phyloP scores from a whole-genome alignment of 35 echinoderm and acorn worm species.

The Ptychodera flava region DNA sequence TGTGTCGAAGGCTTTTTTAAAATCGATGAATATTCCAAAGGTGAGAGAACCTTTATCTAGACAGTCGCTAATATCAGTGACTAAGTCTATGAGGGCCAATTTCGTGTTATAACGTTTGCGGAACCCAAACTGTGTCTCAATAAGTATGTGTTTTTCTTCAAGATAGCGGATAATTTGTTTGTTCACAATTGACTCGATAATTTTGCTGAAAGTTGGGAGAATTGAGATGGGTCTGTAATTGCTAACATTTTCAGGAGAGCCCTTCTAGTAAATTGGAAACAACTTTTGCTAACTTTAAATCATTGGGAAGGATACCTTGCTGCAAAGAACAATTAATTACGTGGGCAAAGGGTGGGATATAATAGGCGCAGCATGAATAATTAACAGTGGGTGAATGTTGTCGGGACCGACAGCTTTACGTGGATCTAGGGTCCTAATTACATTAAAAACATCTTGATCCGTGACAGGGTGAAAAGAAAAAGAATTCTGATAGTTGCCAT shows the following conservation, averaged over 20 bases:
- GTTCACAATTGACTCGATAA: neutral
- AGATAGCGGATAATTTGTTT: neutral
- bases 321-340: conserved; percentile 30
- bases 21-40: too few species aligned
- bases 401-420: conserved; percentile 19
- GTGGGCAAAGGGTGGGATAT: conserved; percentile 14
- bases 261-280: conserved; percentile 31
- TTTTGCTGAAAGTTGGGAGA: conserved; percentile 19
- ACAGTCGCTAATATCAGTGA: too few species aligned
- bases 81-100: too few species aligned
- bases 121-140: too few species aligned
- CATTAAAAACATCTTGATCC: conserved; percentile 12
- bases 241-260: conserved; percentile 17
- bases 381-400: conserved; percentile 17
- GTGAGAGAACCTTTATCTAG: too few species aligned
- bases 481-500: neutral
- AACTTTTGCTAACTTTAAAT: conserved; percentile 31
- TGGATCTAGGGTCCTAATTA: conserved; percentile 3
- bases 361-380: conserved; percentile 8
- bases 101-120: too few species aligned
- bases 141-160: neutral
- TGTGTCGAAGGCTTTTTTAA: too few species aligned
- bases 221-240: conserved; percentile 38
- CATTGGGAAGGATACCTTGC: conserved; percentile 20
- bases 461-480: conserved; percentile 20